Conservation (phyloP, 2,113 vertebrate species). For the Stercorarius parasiticus region DNA sequence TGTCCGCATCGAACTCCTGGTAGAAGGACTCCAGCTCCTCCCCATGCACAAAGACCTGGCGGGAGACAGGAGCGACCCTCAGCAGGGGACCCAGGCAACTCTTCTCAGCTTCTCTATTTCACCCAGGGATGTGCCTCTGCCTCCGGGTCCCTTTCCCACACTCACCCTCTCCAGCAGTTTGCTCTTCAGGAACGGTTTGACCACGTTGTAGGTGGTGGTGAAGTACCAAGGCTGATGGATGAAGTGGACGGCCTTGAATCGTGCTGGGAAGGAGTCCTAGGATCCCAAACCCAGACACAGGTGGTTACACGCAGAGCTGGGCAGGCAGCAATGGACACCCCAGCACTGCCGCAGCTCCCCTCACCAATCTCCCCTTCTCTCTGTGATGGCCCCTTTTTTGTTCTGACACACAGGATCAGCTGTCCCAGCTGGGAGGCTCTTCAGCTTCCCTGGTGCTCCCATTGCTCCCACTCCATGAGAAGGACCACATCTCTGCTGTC, state of each 20-base stretch:
- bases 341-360: accelerated
- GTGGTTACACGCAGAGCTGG: not conserved
- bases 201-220: constrained; percentile 96
- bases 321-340: not conserved
- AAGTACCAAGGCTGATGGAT: constrained; percentile 99
- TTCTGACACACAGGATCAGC: not conserved
- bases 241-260: constrained; percentile 96
- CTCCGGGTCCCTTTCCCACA: not conserved
- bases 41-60: constrained; percentile 90
- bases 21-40: constrained; percentile 89
- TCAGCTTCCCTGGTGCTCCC: not conserved
- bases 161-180: constrained; percentile 94
- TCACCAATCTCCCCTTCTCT: not conserved
- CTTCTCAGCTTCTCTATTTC: accelerated
- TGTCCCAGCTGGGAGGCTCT: not conserved
- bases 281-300: not conserved
- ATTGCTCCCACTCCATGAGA: not conserved
- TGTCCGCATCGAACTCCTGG: constrained; percentile 85
- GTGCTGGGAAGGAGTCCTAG: constrained; percentile 95
- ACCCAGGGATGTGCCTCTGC: not conserved
- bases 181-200: constrained; percentile 96
- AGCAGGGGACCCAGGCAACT: not conserved
- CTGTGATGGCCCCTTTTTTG: not conserved
- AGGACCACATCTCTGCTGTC: not conserved
- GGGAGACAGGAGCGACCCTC: not conserved